Percentiles rank a stretch among this genome's conserved stretches.
Conservation (phyloP, 2,888 invertebrate species). For the Eueremaeus valkanovi region DNA sequence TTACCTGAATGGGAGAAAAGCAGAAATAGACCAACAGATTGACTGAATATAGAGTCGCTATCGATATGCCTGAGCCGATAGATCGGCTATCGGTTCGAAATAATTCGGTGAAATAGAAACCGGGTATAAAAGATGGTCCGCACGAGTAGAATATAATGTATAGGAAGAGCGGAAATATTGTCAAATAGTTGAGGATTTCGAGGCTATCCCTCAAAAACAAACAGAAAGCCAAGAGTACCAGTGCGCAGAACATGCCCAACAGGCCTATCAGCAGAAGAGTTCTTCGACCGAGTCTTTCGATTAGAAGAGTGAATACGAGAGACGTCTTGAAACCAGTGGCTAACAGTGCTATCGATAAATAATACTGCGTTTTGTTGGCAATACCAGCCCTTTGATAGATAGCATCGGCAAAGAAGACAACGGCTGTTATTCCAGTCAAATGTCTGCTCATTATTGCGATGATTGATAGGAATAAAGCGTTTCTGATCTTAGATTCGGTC, state of each 20-base stretch:
- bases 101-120: slow-evolving; percentile 85
- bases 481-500: slow-evolving; percentile 64
- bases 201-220: slow-evolving; percentile 57
- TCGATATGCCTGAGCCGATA: slow-evolving; percentile 76
- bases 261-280: slow-evolving; percentile 75
- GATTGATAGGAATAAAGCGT: slow-evolving; percentile 73
- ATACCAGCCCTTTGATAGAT: slow-evolving; percentile 71
- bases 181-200: slow-evolving; percentile 56
- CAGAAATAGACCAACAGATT: slow-evolving; percentile 72
- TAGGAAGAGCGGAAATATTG: slow-evolving; percentile 69
- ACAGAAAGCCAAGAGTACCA: slow-evolving; percentile 65
- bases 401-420: slow-evolving; percentile 75
- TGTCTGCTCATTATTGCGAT: slow-evolving; percentile 84
- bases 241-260: slow-evolving; percentile 69
- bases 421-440: slow-evolving; percentile 80
- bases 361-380: slow-evolving; percentile 61
- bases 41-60: slow-evolving; percentile 77
- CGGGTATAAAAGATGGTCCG: slow-evolving; percentile 88
- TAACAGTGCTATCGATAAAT: slow-evolving; percentile 78
- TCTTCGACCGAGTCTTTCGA: slow-evolving; percentile 77
- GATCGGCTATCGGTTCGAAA: slow-evolving; percentile 79
- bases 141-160: slow-evolving; percentile 84
- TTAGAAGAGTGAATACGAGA: slow-evolving; percentile 68
- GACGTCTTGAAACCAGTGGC: slow-evolving; percentile 79
- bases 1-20: slow-evolving; percentile 54